These are phyloP conservation scores for Numenius arquata DNA, from an alignment of 2,113 vertebrate genomes.

Conservation along the genomic window DNA sequence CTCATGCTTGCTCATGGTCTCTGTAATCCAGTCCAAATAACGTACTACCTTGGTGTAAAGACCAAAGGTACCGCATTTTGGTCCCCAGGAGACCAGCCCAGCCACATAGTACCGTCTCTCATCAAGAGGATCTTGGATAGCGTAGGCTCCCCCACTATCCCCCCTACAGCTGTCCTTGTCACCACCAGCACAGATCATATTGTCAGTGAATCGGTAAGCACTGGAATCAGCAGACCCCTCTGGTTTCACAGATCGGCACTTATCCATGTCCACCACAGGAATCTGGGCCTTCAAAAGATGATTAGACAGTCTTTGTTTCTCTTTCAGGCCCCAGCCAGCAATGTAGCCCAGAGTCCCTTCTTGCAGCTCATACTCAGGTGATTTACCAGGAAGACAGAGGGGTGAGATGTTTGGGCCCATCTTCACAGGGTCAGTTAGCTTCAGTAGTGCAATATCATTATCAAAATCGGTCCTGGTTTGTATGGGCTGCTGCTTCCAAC, in stretches of 20 bases:
- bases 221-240: not conserved
- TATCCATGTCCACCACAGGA: conserved; percentile 39
- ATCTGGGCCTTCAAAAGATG: conserved; percentile 56
- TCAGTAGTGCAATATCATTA: conserved; percentile 76
- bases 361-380: not conserved
- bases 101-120: conserved; percentile 55
- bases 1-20: conserved; percentile 69
- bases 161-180: conserved; percentile 82
- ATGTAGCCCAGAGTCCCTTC: conserved; percentile 62
- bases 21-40: conserved; percentile 87
- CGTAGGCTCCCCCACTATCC: conserved; percentile 87
- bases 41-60: conserved; percentile 87
- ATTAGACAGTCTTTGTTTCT: not conserved
- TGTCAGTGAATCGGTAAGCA: conserved; percentile 72
- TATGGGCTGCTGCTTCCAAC: not conserved
- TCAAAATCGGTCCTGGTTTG: conserved; percentile 55
- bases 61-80: conserved; percentile 79
- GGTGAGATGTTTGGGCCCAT: conserved; percentile 69
- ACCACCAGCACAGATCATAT: conserved; percentile 92
- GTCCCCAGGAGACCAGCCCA: conserved; percentile 92
- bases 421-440: conserved; percentile 60
- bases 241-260: conserved; percentile 44
- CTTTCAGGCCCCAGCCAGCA: conserved; percentile 74
- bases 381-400: conserved; percentile 72
- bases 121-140: conserved; percentile 52